Evolutionary conservation across 2,797 vertebrate genomes (phyloP), one percentile per base, ranked within the genome.

Genomic region (Cirrhinus mrigala): DNA sequence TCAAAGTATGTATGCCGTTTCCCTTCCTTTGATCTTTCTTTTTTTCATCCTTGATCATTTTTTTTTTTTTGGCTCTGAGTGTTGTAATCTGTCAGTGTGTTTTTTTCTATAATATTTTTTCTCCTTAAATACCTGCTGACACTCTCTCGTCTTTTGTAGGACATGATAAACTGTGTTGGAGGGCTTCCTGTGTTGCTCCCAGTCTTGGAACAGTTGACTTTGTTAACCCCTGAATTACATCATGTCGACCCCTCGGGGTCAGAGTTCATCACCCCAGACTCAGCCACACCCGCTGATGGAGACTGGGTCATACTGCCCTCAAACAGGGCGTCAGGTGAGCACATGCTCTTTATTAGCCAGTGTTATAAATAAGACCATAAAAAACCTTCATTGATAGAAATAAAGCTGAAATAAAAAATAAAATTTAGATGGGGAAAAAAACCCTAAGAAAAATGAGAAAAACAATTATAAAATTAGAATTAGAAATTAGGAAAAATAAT

Each of bases 161-260:
- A 99, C 87, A 95, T 98, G 94, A 97, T 99, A 90, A 99, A 99
- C 91, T 98, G 97, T 76, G 96, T 98, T 70, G 98, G 98, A 56
- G 98, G 98, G 29, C 86, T 99, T 68, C 96, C 96, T 37, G 96
- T 97, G 77, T 93, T 99, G 18, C 96, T 99, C 88, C 98, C 98
- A 0, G 50, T 99, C 18, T 91, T 99, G 95, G 98, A 99, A 91
- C 98, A 99, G 95, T 92, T 99, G 89, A 92, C 94, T 85, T 90
- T 94, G 83, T 87, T 96, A 85, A 95, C 94, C 88, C 94, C 94
- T 60, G 93, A 93, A 62, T 80, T 29, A 6, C 93, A 90, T 81
- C 95, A 86, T 91, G 89, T 89, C 9, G 94, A 96, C 78, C 86
- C 89, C 48, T 64, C 88, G 1, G 92, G 90, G 6, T 93, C 93